Evolutionary conservation across 2,113 vertebrate genomes (phyloP), one percentile per base, ranked within the genome.

Genomic region (Channa argus): DNA sequence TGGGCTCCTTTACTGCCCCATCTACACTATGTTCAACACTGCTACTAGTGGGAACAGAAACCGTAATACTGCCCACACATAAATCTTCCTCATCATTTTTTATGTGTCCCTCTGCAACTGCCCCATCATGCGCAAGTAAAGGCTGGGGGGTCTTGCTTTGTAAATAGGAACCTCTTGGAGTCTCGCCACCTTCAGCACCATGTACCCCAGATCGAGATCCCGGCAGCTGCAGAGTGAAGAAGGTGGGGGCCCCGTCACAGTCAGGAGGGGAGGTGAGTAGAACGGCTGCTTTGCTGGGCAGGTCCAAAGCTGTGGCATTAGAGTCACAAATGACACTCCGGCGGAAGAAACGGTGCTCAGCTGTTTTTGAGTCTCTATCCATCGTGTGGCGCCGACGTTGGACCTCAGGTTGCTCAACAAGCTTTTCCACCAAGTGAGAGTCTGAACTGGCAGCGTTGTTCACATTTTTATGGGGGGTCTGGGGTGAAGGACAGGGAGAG

Each of bases 291-390:
- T 98, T 92, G 86, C 97, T 96, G 41, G 98, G 98, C 12, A 98
- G 94, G 79, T 99, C 98, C 86, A 99, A 74, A 33, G 97, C 98
- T 0, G 98, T 98, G 44, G 95, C 96, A 3, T 98, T 99, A 10
- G 98, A 99, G 88, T 99, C 98, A 70, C 97, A 99, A 79, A 99
- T 98, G 82, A 99, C 98, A 66, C 97, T 98, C 59, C 97, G 97
- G 50, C 98, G 96, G 88, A 99, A 98, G 85, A 99, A 99, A 33
- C 98, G 96, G 88, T 99, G 98, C 89, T 99, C 97, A 0, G 95
- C 95, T 12, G 95, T 56, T 82, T 96, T 97, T 64, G 96, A 96
- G 94, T 99, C 98, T 90, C 97, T 95, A 80, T 99, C 98, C 98
- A 99, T 98, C 0, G 98, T 99, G 93, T 99, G 97, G 66, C 98